Conservation (phyloP, 2,113 vertebrate genomes). For the Lucifuga dentata region DNA sequence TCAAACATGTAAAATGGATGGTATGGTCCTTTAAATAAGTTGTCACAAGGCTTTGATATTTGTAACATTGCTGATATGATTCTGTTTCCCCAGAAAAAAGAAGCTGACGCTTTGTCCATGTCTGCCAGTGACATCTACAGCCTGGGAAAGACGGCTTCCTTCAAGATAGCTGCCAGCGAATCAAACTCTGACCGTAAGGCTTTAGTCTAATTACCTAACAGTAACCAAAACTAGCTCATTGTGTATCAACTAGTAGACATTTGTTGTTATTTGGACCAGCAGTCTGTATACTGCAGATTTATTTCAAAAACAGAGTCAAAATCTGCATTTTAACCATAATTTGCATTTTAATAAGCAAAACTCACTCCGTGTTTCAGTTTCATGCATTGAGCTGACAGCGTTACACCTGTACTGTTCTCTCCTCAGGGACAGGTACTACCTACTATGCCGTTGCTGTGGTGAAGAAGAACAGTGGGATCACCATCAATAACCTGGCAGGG, state of each 20-base stretch:
- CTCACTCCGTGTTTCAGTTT: background rate
- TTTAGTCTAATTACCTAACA: background rate
- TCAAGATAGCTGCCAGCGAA: conserved; percentile 91
- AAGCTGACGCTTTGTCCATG: conserved; percentile 89
- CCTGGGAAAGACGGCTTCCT: conserved; percentile 81
- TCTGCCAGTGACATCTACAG: conserved; percentile 84
- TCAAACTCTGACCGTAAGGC: conserved; percentile 79
- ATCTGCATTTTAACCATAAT: conserved; percentile 20
- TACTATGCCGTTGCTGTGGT: conserved; percentile 94
- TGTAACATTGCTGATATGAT: background rate
- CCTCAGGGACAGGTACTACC: conserved; percentile 76
- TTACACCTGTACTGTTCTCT: background rate
- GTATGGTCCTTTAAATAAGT: too few relatives aligned
- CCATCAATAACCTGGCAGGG: conserved; percentile 85
- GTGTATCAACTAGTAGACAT: too few relatives aligned
- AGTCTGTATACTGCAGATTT: background rate
- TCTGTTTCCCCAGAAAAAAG: conserved; percentile 74
- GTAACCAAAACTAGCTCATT: too few relatives aligned
- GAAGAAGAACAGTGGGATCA: conserved; percentile 82
- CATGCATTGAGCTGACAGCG: background rate
- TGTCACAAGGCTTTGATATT: too few relatives aligned
- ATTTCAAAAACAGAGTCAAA: background rate
- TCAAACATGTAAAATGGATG: too few relatives aligned
- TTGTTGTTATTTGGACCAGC: too few relatives aligned
- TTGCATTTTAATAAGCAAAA: too few relatives aligned